Evolutionary conservation across 2,888 invertebrate species (phyloP).

Genomic region (Hypercompe scribonia): DNA sequence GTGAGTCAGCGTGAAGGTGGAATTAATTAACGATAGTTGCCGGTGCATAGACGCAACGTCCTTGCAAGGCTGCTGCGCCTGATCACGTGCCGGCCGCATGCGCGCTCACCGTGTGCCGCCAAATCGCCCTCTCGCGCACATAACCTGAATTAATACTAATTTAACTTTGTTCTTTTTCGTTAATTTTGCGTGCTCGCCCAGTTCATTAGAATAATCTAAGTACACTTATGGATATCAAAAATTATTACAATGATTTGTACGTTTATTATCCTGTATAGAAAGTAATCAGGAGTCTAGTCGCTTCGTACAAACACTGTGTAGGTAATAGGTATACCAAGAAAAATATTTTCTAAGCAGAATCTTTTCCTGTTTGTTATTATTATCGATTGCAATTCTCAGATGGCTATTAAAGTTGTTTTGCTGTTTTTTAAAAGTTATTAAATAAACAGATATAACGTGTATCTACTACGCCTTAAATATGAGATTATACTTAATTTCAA

Average conservation of each 20-base stretch:
- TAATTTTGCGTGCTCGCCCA: neutral
- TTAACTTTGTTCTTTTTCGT: constrained; percentile 6
- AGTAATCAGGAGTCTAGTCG: neutral
- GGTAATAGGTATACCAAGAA: neutral
- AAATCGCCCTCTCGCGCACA: constrained; percentile 41
- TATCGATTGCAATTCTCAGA: neutral
- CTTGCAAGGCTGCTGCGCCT: constrained; percentile 82
- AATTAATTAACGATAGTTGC: constrained; percentile 80
- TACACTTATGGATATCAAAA: neutral
- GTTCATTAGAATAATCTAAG: constrained; percentile 7
- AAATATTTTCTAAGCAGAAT: neutral
- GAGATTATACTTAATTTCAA: neutral
- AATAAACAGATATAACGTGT: neutral
- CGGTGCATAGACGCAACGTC: constrained; percentile 81
- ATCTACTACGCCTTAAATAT: neutral
- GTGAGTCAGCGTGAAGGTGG: constrained; percentile 81
- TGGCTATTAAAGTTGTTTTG: neutral
- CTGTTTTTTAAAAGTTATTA: neutral
- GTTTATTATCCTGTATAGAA: neutral
- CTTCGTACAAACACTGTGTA: neutral
- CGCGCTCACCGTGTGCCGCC: constrained; percentile 27
- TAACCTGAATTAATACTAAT: constrained; percentile 45
- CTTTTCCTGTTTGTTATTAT: neutral
- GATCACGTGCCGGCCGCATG: constrained; percentile 70
- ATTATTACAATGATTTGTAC: neutral